Conservation (phyloP, 2,888 invertebrate genomes). For the Parnassius smintheus region DNA sequence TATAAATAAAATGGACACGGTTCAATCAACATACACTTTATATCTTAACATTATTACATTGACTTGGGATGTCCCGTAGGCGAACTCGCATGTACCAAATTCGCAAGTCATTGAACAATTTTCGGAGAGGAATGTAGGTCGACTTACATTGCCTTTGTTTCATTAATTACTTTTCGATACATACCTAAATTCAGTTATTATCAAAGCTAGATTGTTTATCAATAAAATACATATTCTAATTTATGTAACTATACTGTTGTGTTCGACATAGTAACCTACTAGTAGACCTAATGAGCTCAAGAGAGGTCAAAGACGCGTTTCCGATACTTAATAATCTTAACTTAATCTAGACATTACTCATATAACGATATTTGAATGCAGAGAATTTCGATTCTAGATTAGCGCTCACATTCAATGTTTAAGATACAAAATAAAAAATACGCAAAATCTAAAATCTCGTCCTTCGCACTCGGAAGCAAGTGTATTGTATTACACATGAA, state of each 20-base stretch:
- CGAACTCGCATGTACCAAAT: conserved; percentile 33
- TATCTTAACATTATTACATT: conserved; percentile 78
- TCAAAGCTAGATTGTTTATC: conserved; percentile 49
- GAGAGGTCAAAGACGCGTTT: conserved; percentile 33
- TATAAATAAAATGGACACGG: conserved; percentile 79
- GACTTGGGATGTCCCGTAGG: conserved; percentile 52
- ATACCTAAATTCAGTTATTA: conserved; percentile 53
- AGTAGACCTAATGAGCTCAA: conserved; percentile 37
- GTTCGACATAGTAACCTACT: conserved; percentile 35
- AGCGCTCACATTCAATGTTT: conserved; percentile 5
- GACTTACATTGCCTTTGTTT: conserved; percentile 62
- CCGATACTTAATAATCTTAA: conserved; percentile 37
- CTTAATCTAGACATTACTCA: conserved; percentile 43
- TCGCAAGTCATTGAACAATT: conserved; percentile 53
- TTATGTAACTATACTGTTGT: conserved; percentile 36
- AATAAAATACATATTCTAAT: conserved; percentile 50
- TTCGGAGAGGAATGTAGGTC: conserved; percentile 60
- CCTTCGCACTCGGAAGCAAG: conserved; percentile 25
- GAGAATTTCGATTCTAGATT: conserved; percentile 21
- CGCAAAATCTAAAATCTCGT: conserved; percentile 25
- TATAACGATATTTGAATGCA: conserved; percentile 26
- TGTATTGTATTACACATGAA: conserved; percentile 38
- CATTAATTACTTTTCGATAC: conserved; percentile 44
- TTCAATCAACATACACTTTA: conserved; percentile 80
- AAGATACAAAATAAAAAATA: conserved; percentile 4